Conservation (phyloP, 2,888 invertebrate genomes). For the Metacarcinus magister region DNA sequence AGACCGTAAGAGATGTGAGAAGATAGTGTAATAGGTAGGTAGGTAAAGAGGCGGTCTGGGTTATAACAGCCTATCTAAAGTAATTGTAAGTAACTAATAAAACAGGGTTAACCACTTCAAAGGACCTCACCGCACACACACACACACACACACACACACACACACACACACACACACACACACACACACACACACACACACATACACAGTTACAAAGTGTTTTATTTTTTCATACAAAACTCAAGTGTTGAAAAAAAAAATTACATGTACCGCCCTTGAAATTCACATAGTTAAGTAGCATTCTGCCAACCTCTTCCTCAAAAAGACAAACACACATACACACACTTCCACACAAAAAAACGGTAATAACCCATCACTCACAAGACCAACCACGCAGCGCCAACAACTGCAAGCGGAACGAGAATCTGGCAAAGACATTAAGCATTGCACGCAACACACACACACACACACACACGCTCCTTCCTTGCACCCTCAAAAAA, state of each 20-base stretch:
- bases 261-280: neutral
- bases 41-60: neutral
- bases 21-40: neutral
- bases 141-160: conserved; percentile 22
- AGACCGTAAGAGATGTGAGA: neutral
- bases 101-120: neutral
- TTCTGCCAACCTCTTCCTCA: neutral
- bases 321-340: neutral
- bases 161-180: conserved; percentile 36
- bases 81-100: neutral
- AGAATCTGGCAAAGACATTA: neutral
- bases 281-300: neutral
- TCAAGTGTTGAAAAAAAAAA: neutral
- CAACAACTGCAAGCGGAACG: neutral
- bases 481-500: too few relatives aligned
- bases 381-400: neutral
- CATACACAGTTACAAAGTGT: neutral
- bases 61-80: neutral
- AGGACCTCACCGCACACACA: neutral
- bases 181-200: conserved; percentile 5
- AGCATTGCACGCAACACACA: neutral
- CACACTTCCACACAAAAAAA: neutral
- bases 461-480: too few relatives aligned
- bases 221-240: neutral
- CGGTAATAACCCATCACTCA: neutral